Conservation (phyloP, 2,888 invertebrate genomes). For the Orthonychiurus folsomi region DNA sequence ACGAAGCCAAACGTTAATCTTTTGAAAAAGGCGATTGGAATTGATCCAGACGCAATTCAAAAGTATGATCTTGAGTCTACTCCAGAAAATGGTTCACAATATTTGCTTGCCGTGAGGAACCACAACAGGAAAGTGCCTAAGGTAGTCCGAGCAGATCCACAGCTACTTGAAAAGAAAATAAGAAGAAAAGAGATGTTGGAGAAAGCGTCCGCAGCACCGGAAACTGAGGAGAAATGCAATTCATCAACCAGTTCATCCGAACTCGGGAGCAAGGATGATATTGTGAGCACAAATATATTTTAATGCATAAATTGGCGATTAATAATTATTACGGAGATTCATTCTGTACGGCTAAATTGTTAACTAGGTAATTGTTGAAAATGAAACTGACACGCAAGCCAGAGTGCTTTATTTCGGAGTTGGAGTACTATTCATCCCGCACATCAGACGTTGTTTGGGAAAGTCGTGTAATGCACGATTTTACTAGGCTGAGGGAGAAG, state of each 20-base stretch:
- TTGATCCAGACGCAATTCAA: slow-evolving; percentile 23
- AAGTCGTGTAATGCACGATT: neutral
- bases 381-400: no score
- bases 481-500: neutral
- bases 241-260: no score
- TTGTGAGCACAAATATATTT: neutral
- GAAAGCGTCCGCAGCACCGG: neutral
- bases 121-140: slow-evolving; percentile 28
- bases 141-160: slow-evolving; percentile 23
- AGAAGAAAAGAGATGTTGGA: neutral
- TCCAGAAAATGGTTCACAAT: slow-evolving; percentile 37
- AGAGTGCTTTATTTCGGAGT: no score
- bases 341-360: no score
- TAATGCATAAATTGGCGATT: no score
- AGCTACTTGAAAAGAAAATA: slow-evolving; percentile 11
- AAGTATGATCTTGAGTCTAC: slow-evolving; percentile 23
- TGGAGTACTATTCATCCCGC: no score
- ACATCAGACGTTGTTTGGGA: no score
- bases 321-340: no score
- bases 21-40: slow-evolving; percentile 19
- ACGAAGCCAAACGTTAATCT: slow-evolving; percentile 9
- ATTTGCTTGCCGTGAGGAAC: slow-evolving; percentile 26
- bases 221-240: neutral
- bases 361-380: no score
- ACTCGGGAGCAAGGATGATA: neutral